Evolutionary conservation across 2,888 invertebrate genomes (phyloP), one percentile per base, ranked within the genome.

Genomic region (Notodonta dromedarius): DNA sequence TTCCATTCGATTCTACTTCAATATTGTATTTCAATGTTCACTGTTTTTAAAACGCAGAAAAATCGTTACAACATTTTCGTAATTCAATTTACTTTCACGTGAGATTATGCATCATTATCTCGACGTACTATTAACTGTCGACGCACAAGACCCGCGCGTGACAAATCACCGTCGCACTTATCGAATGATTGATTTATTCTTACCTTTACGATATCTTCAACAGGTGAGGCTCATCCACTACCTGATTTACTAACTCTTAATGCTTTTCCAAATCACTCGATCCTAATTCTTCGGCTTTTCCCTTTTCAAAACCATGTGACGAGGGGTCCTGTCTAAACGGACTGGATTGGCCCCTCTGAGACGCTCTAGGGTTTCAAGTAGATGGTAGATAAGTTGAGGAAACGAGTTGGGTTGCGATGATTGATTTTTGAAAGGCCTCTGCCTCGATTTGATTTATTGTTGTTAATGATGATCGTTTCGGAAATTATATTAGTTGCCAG

Each of bases 151-250:
- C 70, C 70, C 66, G 70, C 71, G 57, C 82, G 79, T 88, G 92
- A 91, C 90, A 91, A 92, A 92, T 91, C 81, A 84, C 78, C 73
- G 73, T 73, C 76, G 71, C 73, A 79, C 80, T 89, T 87, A 92
- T 90, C 89, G 91, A 89, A 88, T 91, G 93, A 92, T 92, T 92
- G 91, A 93, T 93, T 88, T 88, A 90, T 91, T 77, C 74, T 74
- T 71, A 71, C 78, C 76, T 74, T 24, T 74, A 80, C 70, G 66
- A 71, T 73, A 74, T 71, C 74, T 66, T 73, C 87, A 88, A 90
- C 90, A 91, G 91, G 90, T 91, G 87, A 87, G 78, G 76, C 75
- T 80, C 73, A 73, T 82, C 77, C 76, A 80, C 82, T 83, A 80
- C 82, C 85, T 90, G 91, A 91, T 91, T 90, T 89, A 91, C 84